Evolutionary conservation across 2,113 vertebrate species (phyloP), one percentile per base, ranked within the genome.

Genomic region (Upupa epops): DNA sequence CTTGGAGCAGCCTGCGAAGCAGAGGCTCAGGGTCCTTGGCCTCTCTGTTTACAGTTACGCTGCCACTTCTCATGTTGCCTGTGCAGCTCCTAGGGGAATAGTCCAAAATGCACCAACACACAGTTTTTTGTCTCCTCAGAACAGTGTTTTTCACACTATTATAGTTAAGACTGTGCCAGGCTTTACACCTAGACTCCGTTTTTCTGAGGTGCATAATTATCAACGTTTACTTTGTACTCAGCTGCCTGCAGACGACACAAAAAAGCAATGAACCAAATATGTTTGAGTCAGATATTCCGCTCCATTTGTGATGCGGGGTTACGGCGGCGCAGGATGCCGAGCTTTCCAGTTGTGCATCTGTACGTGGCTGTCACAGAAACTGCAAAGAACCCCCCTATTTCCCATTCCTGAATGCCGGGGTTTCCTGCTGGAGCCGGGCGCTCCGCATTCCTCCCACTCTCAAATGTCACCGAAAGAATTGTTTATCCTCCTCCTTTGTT

Each of bases 11-110:
- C 40, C 82, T 89, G 93, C 42, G 96, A 94, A 88, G 85, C 89
- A 83, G 31, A 69, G 70, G 93, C 83, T 52, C 69, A 4, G 88
- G 91, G 94, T 93, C 52, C 63, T 37, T 69, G 95, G 86, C 95
- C 95, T 96, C 84, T 95, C 88, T 93, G 91, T 96, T 95, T 92
- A 78, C 94, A 96, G 92, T 59, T 77, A 72, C 5, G 65, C 89
- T 71, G 93, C 83, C 94, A 91, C 83, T 93, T 94, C 92, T 92
- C 92, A 4, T 81, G 89, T 6, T 81, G 77, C 91, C 87, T 6
- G 29, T 1, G 63, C 76, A 37, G 80, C n/a, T 83, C 95, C 88
- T 26, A 26, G 83, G 93, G 92, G 93, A 96, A 96, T 94, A 88
- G 86, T 3, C 86, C 77, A 73, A 82, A 91, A 83, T 3, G 86